phyloP scores from a whole-genome alignment of 2,888 invertebrate genomes.

The Eucriotettix oculatus region DNA sequence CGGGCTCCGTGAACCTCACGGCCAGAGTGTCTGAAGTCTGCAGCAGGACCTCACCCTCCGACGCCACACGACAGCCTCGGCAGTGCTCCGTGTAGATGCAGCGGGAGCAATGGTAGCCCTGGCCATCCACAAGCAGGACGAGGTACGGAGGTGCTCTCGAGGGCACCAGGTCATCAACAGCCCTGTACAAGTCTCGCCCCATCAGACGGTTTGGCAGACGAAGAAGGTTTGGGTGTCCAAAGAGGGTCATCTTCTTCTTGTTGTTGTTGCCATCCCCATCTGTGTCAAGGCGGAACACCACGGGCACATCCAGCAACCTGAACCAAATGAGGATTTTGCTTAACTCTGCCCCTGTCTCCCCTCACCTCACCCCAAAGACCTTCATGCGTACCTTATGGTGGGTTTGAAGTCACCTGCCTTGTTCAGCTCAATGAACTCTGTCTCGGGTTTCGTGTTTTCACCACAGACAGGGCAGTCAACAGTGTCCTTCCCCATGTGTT shows the following conservation, averaged over 20 bases:
- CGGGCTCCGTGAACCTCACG: conserved; percentile 26
- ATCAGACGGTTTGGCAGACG: conserved; percentile 34
- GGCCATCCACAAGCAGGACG: conserved; percentile 36
- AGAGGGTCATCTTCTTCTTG: conserved; percentile 25
- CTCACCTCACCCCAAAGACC: neutral
- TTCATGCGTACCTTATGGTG: conserved; percentile 4
- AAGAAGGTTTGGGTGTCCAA: conserved; percentile 38
- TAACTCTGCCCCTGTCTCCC: no score
- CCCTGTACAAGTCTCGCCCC: conserved; percentile 30
- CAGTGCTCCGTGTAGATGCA: conserved; percentile 38
- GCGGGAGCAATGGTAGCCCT: conserved; percentile 40
- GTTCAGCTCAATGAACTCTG: conserved; percentile 26
- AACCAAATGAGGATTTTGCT: neutral
- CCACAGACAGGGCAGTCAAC: conserved; percentile 30
- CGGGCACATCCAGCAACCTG: conserved; percentile 34
- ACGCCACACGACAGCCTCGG: conserved; percentile 34
- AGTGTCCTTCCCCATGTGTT: conserved; percentile 17
- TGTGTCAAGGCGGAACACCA: conserved; percentile 34
- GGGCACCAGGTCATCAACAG: conserved; percentile 30
- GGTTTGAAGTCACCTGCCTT: conserved; percentile 17
- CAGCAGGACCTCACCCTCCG: conserved; percentile 30
- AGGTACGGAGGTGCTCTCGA: conserved; percentile 27
- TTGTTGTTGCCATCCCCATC: conserved; percentile 29
- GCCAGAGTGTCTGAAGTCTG: conserved; percentile 37
- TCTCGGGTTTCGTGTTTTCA: conserved; percentile 23